These are phyloP conservation scores for Orussus abietinus DNA, from an alignment of 1,140 invertebrate species.

Conservation along the genomic window DNA sequence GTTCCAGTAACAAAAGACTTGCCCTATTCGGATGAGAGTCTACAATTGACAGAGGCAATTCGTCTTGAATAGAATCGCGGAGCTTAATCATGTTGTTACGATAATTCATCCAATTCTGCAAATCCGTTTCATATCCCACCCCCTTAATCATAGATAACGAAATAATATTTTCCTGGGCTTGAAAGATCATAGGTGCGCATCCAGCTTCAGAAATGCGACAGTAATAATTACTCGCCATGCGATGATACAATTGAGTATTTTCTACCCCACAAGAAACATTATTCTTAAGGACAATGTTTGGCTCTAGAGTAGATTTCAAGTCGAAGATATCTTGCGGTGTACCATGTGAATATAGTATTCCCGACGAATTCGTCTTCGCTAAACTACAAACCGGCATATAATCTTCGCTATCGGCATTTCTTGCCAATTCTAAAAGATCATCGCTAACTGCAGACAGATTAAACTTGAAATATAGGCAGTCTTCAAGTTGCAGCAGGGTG, in stretches of 20 bases:
- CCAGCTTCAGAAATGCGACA: constrained; percentile 28
- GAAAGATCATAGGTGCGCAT: constrained; percentile 24
- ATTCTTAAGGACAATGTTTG: constrained; percentile 22
- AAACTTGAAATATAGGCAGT: constrained; percentile 24
- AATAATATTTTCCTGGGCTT: constrained; percentile 11
- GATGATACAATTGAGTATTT: constrained; percentile 29
- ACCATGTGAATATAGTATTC: constrained; percentile 33
- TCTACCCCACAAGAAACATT: constrained; percentile 11
- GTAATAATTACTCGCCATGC: constrained; percentile 18
- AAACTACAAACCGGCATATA: constrained; percentile 37
- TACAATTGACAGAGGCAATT: constrained; percentile 11
- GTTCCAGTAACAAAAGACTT: constrained; percentile 52
- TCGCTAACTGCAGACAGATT: constrained; percentile 8
- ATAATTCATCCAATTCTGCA: constrained; percentile 26
- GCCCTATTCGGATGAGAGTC: constrained; percentile 30
- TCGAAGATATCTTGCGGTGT: constrained; percentile 20
- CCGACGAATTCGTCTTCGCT: constrained; percentile 27
- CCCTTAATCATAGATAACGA: constrained; percentile 17
- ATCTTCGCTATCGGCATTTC: constrained; percentile 12
- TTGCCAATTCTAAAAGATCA: constrained; percentile 5
- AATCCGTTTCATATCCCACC: constrained; percentile 21
- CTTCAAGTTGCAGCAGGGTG: constrained; percentile 23
- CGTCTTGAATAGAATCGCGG: constrained; percentile 17
- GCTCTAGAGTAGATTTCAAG: constrained; percentile 20
- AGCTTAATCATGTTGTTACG: constrained; percentile 19